Evolutionary conservation across 2,113 vertebrate species (phyloP), one percentile per base, ranked within the genome.

Genomic region (Sorex araneus): DNA sequence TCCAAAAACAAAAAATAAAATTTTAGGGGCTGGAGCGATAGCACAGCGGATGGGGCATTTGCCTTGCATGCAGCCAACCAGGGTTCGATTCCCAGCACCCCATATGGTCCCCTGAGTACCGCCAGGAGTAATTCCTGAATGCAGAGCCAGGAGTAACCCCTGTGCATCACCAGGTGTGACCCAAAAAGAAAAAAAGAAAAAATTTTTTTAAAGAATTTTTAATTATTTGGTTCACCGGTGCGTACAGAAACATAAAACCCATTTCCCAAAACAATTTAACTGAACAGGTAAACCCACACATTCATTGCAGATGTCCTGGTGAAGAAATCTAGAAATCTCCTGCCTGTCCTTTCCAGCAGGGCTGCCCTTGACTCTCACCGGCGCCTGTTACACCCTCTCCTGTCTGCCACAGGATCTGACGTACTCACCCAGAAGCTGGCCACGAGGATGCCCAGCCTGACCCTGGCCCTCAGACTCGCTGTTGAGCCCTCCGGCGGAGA

Each of bases 181-280:
- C 47, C 47, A 50, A 13, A 10, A 50, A 50, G 6, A 50, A 50
- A 50, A 50, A 50, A 13, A 7, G 10, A 50, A 50, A 50, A n/a
- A n/a, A n/a, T n/a, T n/a, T n/a, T n/a, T n/a, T n/a, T n/a, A n/a
- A n/a, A n/a, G n/a, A n/a, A n/a, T n/a, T n/a, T 50, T 19, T 60
- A 60, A 60, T 60, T 15, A 23, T 23, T 60, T 21, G 21, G 19
- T 60, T 23, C 19, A 60, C 21, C 57, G 47, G 12, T 89, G 50
- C 27, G 54, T 57, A 60, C 2, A 79, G 27, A 30, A 78, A 74
- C 36, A 54, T n/a, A 76, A 73, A 78, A 28, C 69, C 16, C 64
- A 0, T 88, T 86, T 76, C 27, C 84, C 54, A 8, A 85, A 82
- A 89, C 50, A 84, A 4, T 86, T 69, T 75, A 86, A 94, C 30